phyloP scores from a whole-genome alignment of 2,797 vertebrate genomes.

The Microctenopoma stevenorrisi region DNA sequence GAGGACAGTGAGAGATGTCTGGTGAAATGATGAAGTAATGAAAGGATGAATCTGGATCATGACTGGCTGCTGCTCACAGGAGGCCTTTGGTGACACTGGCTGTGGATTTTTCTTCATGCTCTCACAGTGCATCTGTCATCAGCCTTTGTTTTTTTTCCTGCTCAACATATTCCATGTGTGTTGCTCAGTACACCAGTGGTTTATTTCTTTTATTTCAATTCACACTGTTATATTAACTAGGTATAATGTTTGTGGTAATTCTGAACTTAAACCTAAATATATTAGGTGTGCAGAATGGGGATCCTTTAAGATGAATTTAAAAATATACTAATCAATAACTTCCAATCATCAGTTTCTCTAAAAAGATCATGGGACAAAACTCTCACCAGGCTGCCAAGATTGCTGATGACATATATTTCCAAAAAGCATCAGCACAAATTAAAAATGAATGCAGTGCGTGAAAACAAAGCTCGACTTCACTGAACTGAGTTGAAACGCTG shows the following conservation, averaged over 20 bases:
- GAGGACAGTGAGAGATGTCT: conserved; percentile 80
- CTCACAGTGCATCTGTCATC: no score
- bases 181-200: no score
- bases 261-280: no score
- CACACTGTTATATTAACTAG: no score
- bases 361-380: conserved; percentile 40
- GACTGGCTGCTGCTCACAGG: neutral
- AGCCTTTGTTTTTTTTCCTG: no score
- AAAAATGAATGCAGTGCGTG: conserved; percentile 25
- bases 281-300: no score
- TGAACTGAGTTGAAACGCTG: conserved; percentile 35
- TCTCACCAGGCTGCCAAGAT: neutral
- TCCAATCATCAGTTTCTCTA: conserved; percentile 1
- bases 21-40: conserved; percentile 63
- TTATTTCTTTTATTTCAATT: no score
- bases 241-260: no score
- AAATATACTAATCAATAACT: neutral
- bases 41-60: conserved; percentile 39
- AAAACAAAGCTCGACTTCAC: conserved; percentile 1
- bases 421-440: conserved; percentile 22
- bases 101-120: no score
- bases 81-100: no score
- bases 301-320: neutral
- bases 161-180: no score
- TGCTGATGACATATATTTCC: conserved; percentile 15